These are phyloP conservation scores for Pantherophis vulpinus DNA, from an alignment of 2,797 vertebrate species.

Conservation along the genomic window DNA sequence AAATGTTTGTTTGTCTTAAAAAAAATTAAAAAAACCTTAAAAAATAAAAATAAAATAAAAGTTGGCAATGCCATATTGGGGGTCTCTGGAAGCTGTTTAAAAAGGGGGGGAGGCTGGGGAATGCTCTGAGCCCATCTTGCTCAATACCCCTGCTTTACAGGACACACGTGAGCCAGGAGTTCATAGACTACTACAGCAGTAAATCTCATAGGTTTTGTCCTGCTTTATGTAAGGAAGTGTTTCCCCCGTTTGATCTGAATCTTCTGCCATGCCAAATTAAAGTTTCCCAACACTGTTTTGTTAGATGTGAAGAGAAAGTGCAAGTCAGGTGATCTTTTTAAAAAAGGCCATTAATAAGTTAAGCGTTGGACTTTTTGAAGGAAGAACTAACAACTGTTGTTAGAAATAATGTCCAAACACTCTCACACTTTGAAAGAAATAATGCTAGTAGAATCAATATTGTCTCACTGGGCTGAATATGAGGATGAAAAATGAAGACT, in stretches of 20 bases:
- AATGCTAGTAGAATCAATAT: neutral
- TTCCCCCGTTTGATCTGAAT: neutral
- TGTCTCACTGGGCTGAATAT: neutral
- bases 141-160: neutral
- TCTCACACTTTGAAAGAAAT: neutral
- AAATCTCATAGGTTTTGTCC: neutral
- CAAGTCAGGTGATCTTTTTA: neutral
- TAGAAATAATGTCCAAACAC: neutral
- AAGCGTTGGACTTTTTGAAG: neutral
- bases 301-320: neutral
- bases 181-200: neutral
- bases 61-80: neutral
- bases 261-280: neutral
- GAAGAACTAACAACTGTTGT: neutral
- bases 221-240: neutral
- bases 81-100: neutral
- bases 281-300: neutral
- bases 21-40: no score
- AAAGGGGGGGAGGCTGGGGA: neutral
- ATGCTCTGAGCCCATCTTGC: neutral
- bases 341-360: neutral
- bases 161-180: neutral
- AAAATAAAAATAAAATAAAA: neutral
- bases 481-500: no score
- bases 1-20: no score